phyloP scores from a whole-genome alignment of 2,113 vertebrate genomes.

The Emydura subglobosa region DNA sequence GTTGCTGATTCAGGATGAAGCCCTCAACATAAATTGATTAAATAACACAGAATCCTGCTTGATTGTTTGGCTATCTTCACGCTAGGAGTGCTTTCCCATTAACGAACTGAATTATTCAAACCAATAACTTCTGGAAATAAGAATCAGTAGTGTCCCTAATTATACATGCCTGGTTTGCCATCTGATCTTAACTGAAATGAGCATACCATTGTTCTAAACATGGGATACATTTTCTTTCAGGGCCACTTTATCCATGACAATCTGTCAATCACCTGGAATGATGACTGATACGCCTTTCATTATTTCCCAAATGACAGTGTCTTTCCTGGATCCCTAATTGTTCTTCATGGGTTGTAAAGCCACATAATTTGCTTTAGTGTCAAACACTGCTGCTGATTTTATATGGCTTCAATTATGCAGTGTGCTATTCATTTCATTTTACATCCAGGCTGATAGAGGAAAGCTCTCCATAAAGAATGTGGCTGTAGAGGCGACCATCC shows the following conservation, averaged over 20 bases:
- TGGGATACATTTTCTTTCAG: slow-evolving; percentile 7
- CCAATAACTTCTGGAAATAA: slow-evolving; percentile 23
- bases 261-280: not conserved
- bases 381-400: slow-evolving; percentile 48
- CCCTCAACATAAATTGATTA: slow-evolving; percentile 19
- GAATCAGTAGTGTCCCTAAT: not conserved
- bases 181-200: not conserved
- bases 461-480: not conserved
- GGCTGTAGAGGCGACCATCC: not conserved
- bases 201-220: slow-evolving; percentile 17
- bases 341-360: slow-evolving; percentile 69
- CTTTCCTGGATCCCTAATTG: slow-evolving; percentile 58
- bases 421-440: slow-evolving; percentile 30
- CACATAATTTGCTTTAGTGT: slow-evolving; percentile 35
- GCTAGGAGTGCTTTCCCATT: slow-evolving; percentile 17
- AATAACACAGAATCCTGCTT: not conserved
- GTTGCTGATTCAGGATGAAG: not conserved
- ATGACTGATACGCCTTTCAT: slow-evolving; percentile 21
- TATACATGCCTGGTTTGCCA: not conserved
- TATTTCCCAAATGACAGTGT: slow-evolving; percentile 16
- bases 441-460: not conserved
- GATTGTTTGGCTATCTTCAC: slow-evolving; percentile 21
- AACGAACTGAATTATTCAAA: slow-evolving; percentile 38
- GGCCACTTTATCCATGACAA: slow-evolving; percentile 28
- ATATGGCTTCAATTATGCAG: slow-evolving; percentile 4